Evolutionary conservation across 2,888 invertebrate genomes (phyloP), one percentile per base, ranked within the genome.

Genomic region (Epirrhoe tristata): DNA sequence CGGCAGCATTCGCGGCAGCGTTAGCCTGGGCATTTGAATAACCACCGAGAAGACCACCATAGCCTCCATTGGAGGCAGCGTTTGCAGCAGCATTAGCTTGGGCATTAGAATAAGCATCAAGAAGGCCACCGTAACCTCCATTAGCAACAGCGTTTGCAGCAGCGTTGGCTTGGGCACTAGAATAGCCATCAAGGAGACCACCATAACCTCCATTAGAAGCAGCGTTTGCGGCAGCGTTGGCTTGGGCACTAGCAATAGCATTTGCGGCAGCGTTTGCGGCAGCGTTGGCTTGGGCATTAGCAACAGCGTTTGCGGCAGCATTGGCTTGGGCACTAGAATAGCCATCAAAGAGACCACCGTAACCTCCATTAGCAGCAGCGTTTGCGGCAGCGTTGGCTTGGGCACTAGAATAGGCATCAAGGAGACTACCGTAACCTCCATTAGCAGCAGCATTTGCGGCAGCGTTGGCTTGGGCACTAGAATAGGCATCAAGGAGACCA

Each of bases 271-370:
- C 67, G 6, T 67, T 68, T 4, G 69, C 69, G 2, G 64, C 43
- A 10, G 74, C 78, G 5, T 70, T 51, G 8, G 75, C 73, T n/a
- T n/a, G n/a, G n/a, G 39, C 66, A 53, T 24, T 5, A 5, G 36
- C 51, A 51, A 16, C 36, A n/a, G 51, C 50, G 10, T 50, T 58
- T 6, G 58, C 66, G 43, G 24, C 24, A 36, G 52, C 63, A 14
- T 52, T 57, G n/a, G 57, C 52, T 54, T 12, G 63, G 4, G 71
- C 54, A 6, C 57, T 56, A 46, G 62, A 58, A 12, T 17, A 59
- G 6, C 62, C 70, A 3, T 69, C 71, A 5, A 7, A 5, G n/a
- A 43, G 31, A 43, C 67, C 70, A 7, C 67, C 68, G 43, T 65
- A 53, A 5, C 55, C 59, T 6, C 31, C 58, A 16, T 57, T 69